A percentile compares a stretch with the other conserved stretches of the same genome.
phyloP scores from a whole-genome alignment of 2,888 invertebrate species.

The Pristionchus arcanus region DNA sequence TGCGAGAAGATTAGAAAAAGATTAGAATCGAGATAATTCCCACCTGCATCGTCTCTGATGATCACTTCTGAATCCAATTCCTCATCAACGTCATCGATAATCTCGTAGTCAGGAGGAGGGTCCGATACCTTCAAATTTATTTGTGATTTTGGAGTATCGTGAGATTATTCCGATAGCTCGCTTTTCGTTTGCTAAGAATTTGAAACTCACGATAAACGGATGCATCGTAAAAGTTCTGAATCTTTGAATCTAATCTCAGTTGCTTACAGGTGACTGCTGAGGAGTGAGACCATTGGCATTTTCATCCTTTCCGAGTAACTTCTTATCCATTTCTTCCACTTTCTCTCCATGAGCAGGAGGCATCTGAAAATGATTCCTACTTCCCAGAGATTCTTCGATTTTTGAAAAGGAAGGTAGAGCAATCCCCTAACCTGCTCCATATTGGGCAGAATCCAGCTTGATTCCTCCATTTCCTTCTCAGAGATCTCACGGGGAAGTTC shows the following conservation, averaged over 20 bases:
- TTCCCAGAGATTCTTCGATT: background rate
- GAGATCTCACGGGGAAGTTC: conserved; percentile 33
- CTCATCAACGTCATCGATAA: conserved; percentile 45
- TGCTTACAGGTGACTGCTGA: conserved; percentile 26
- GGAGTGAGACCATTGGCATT: conserved; percentile 45
- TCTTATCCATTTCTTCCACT: conserved; percentile 26
- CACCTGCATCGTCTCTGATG: conserved; percentile 10
- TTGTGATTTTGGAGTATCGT: background rate
- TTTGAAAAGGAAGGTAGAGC: background rate
- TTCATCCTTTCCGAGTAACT: conserved; percentile 8
- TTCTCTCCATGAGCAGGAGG: background rate
- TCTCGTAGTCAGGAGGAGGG: conserved; percentile 56
- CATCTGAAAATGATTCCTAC: background rate
- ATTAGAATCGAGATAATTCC: background rate
- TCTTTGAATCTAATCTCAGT: too few relatives aligned
- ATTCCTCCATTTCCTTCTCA: conserved; percentile 43
- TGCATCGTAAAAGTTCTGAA: background rate
- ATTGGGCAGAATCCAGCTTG: conserved; percentile 23
- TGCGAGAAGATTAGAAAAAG: background rate
- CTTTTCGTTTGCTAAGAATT: too few relatives aligned
- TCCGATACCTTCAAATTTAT: conserved; percentile 21
- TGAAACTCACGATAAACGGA: too few relatives aligned
- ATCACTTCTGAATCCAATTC: conserved; percentile 51
- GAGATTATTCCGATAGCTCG: background rate
- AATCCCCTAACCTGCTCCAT: background rate